Percentiles rank a stretch among this genome's conserved stretches.
phyloP scores from a whole-genome alignment of 1,140 invertebrate genomes.

The Asobara japonica region DNA sequence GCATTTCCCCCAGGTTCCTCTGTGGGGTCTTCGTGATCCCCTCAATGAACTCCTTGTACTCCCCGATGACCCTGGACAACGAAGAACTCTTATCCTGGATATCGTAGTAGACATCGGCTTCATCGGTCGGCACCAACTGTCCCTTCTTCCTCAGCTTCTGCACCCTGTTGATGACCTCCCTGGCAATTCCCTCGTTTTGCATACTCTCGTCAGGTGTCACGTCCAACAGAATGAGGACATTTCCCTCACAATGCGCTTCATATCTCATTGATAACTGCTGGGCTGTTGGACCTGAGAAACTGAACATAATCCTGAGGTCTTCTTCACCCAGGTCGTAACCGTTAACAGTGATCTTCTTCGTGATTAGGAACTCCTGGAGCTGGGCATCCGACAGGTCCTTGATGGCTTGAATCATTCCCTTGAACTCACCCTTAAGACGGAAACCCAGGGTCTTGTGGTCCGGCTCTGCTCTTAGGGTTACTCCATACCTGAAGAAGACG shows the following conservation, averaged over 20 bases:
- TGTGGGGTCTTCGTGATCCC: constrained; percentile 82
- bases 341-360: constrained; percentile 77
- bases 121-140: constrained; percentile 90
- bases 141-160: constrained; percentile 98
- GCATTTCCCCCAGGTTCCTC: constrained; percentile 62
- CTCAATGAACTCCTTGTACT: constrained; percentile 81
- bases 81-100: constrained; percentile 71
- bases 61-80: constrained; percentile 75
- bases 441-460: constrained; percentile 89
- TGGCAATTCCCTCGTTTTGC: constrained; percentile 89
- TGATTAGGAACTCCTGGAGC: constrained; percentile 79
- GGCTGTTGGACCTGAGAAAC: constrained; percentile 69
- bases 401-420: constrained; percentile 84
- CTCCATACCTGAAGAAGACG: no score
- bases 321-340: constrained; percentile 81
- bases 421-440: constrained; percentile 90
- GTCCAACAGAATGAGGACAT: constrained; percentile 83
- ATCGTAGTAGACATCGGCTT: constrained; percentile 85
- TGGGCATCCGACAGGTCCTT: constrained; percentile 83
- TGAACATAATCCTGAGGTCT: constrained; percentile 90
- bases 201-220: constrained; percentile 87
- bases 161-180: constrained; percentile 96
- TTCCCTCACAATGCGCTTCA: constrained; percentile 90
- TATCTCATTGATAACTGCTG: constrained; percentile 76
- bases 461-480: constrained; percentile 92